Base-by-base conservation (phyloP, 2,888 invertebrate species). In the Mesorhabditis belari region DNA sequence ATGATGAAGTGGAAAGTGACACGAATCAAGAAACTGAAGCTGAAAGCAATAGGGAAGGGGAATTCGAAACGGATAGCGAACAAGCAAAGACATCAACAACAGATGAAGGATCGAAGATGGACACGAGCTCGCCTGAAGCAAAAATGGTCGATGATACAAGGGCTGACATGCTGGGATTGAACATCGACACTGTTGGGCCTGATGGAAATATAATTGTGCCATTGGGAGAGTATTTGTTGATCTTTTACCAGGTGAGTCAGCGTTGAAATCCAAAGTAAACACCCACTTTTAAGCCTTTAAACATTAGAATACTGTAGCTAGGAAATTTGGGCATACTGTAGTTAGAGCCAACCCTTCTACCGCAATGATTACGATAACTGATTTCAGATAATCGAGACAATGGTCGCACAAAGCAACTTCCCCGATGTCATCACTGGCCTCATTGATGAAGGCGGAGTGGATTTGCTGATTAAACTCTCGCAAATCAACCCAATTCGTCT, bases 221-320 rank as follows among this genome's bases (percentile, higher is more conserved):
- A 3, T 64, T 76, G 27, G 76, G 75, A 24, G 76, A 75, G 51
- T 76, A 76, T 57, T 61, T 72, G 58, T 55, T 69, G 27, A 71
- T 76, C 35, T 56, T 70, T 44, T 65, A 70, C 19, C 63, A 63
- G 55, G 62, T 66, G 19, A 51, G 61, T 19, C 35, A 25, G n/a
- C 17, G 25, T 35, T 35, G 44, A 17, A 17, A 35, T 35, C 12
- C 17, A 9, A 49, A 17, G 55, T 67, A 49, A 23, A 69, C 27
- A 9, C 44, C n/a, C 44, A 35, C 44, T 35, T 35, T 35, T 68
- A 67, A 28, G 58, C 67, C 17, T 57, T 67, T 35, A 49, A 69
- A 50, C 51, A 57, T 12, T 66, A 70, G 51, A 61, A 64, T 25
- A 55, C 53, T 2, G 55, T 60, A 21, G 55, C 61, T 17, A 69